Percentiles rank a stretch among this genome's conserved stretches.
Conservation (phyloP, 2,797 vertebrate species). For the Ctenopoma multispine region DNA sequence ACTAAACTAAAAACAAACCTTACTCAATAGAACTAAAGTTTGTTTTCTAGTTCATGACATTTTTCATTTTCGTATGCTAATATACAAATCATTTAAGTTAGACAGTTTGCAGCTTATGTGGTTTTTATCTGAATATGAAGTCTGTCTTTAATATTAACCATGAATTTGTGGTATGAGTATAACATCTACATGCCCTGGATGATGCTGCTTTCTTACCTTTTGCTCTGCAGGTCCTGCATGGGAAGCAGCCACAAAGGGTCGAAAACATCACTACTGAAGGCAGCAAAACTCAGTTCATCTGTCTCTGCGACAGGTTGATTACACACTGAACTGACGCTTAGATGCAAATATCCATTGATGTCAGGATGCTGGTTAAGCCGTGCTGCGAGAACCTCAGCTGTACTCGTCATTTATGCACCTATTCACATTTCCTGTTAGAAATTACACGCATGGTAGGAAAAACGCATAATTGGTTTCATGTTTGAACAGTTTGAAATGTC, state of each 20-base stretch:
- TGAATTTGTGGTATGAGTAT: too few relatives aligned
- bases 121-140: too few relatives aligned
- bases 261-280: constrained; percentile 19
- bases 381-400: accelerated
- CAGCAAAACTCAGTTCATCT: neutral
- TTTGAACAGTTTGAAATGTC: too few relatives aligned
- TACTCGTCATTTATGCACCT: neutral
- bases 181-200: too few relatives aligned
- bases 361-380: constrained; percentile 38
- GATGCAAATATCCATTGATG: neutral
- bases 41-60: too few relatives aligned
- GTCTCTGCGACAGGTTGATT: neutral
- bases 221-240: neutral
- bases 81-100: too few relatives aligned
- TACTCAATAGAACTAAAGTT: too few relatives aligned
- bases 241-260: neutral
- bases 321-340: neutral
- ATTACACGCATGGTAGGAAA: neutral
- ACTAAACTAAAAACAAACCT: too few relatives aligned
- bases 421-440: constrained; percentile 17
- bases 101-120: too few relatives aligned
- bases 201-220: constrained; percentile 22
- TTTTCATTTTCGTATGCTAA: too few relatives aligned
- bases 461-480: neutral
- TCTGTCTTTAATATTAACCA: too few relatives aligned